Percentiles rank a stretch among this genome's conserved stretches.
Conservation (phyloP, 2,113 vertebrate genomes). For the Notothenia coriiceps region DNA sequence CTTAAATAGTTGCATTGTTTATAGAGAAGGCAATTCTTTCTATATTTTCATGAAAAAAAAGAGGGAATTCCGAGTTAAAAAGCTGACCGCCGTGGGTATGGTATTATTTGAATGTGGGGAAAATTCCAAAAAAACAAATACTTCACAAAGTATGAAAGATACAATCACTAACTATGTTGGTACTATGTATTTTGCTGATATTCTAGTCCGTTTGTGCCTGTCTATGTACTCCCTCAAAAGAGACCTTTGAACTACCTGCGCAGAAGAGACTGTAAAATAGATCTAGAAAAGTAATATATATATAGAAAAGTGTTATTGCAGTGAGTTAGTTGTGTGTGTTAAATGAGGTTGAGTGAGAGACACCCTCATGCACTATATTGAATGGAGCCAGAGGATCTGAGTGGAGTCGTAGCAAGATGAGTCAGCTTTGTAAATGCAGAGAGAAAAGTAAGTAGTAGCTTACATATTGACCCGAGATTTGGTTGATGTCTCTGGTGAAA, state of each 20-base stretch:
- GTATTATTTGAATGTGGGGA: too few species aligned
- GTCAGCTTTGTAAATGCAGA: slow-evolving; percentile 47
- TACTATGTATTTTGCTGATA: not conserved
- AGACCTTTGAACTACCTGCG: slow-evolving; percentile 20
- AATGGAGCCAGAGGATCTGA: slow-evolving; percentile 55
- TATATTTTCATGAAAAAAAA: too few species aligned
- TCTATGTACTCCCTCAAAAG: slow-evolving; percentile 16
- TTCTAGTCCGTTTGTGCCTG: not conserved
- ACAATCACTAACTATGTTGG: not conserved
- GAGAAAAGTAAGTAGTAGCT: slow-evolving; percentile 52
- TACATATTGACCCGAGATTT: slow-evolving; percentile 51
- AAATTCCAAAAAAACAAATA: not conserved
- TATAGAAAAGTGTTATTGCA: slow-evolving; percentile 19
- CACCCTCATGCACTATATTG: slow-evolving; percentile 41
- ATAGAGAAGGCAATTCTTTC: too few species aligned
- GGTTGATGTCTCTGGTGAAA: slow-evolving; percentile 38
- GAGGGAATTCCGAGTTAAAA: too few species aligned
- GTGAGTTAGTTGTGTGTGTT: slow-evolving; percentile 30
- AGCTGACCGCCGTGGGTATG: too few species aligned
- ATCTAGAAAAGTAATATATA: slow-evolving; percentile 23
- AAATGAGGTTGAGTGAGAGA: slow-evolving; percentile 57
- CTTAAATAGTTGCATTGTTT: too few species aligned
- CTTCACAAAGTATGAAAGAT: not conserved
- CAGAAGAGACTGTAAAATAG: slow-evolving; percentile 30
- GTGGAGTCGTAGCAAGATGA: slow-evolving; percentile 37